Base-by-base conservation (phyloP, 2,888 invertebrate genomes). In the Subacronicta megacephala region DNA sequence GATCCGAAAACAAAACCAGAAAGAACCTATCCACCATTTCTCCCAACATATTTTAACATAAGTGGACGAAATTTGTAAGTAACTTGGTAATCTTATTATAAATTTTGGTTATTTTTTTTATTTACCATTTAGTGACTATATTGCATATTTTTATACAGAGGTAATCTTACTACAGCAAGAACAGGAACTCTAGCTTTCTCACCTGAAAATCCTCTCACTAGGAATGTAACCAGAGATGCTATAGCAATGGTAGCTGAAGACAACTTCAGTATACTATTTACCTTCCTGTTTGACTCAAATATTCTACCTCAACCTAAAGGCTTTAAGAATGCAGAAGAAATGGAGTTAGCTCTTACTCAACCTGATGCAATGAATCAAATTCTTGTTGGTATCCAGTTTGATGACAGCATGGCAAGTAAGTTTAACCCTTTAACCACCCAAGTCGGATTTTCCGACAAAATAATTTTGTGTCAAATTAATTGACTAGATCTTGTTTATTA, bases 1-100 rank as follows among this genome's bases (percentile, higher is more conserved):
- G 95, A 95, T 66, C 96, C 96, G 7, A 95, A 95, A 70, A 83
- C 89, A 45, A 91, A 89, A 74, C 90, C 92, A 47, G 88, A 83
- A 36, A 62, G 78, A 31, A 69, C 79, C 10, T 94, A 94, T 74
- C 76, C 81, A 72, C 80, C 88, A 43, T 94, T 93, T 76, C 75
- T 75, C 37, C 93, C 94, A 63, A 93, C 93, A 37, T 92, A 89
- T 65, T 90, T 93, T 73, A 92, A 93, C 63, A 85, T 91, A 26
- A 90, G 81, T 78, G 85, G 88, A 55, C 81, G 80, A 79, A 84
- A 77, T 51, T 69, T 93, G 93, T 93, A 80, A 93, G 93, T 92
- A 75, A 37, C 20, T 7, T 18, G 62, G 36, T 2, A 6, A 17
- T 23, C 12, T 26, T 15, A 13, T 13, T 9, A 7, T 3, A 29